Evolutionary conservation across 2,797 vertebrate species (phyloP).

Genomic region (Ctenopoma kingsleyae): DNA sequence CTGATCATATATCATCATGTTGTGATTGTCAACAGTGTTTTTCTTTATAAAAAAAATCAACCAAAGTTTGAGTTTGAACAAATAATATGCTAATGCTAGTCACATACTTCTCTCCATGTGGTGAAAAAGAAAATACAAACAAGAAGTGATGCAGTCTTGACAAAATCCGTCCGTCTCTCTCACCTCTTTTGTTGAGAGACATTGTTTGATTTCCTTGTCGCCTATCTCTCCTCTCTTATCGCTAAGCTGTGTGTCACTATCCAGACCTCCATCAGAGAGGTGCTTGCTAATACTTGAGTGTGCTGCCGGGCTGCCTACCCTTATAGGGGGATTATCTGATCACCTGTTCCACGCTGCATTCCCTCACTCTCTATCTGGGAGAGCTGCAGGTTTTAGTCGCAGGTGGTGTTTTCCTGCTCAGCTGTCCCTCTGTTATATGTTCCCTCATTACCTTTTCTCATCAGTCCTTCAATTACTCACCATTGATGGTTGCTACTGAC

Average conservation of each 20-base stretch:
- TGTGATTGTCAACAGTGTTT: too few relatives aligned
- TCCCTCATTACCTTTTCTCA: slow-evolving; percentile 48
- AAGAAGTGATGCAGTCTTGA: neutral
- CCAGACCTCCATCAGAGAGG: slow-evolving; percentile 66
- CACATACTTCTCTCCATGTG: too few relatives aligned
- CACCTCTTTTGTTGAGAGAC: slow-evolving; percentile 44
- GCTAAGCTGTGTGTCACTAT: slow-evolving; percentile 48
- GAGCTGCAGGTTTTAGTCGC: slow-evolving; percentile 51
- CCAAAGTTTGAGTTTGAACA: too few relatives aligned
- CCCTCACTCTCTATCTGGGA: slow-evolving; percentile 38
- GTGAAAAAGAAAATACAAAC: neutral
- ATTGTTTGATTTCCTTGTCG: slow-evolving; percentile 41
- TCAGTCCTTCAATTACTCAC: slow-evolving; percentile 38
- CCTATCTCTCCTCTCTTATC: slow-evolving; percentile 43
- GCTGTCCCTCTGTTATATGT: slow-evolving; percentile 6
- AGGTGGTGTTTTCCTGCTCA: slow-evolving; percentile 51
- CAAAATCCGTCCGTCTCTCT: neutral
- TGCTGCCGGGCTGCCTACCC: slow-evolving; percentile 45
- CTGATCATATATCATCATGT: too few relatives aligned
- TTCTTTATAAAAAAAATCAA: too few relatives aligned
- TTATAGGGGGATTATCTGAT: slow-evolving; percentile 77
- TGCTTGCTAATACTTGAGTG: slow-evolving; percentile 63
- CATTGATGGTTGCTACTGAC: slow-evolving; percentile 25
- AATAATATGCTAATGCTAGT: too few relatives aligned
- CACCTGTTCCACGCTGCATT: slow-evolving; percentile 68